Evolutionary conservation across 2,888 invertebrate genomes (phyloP), one percentile per base, ranked within the genome.

Genomic region (Osedax fenrisi): DNA sequence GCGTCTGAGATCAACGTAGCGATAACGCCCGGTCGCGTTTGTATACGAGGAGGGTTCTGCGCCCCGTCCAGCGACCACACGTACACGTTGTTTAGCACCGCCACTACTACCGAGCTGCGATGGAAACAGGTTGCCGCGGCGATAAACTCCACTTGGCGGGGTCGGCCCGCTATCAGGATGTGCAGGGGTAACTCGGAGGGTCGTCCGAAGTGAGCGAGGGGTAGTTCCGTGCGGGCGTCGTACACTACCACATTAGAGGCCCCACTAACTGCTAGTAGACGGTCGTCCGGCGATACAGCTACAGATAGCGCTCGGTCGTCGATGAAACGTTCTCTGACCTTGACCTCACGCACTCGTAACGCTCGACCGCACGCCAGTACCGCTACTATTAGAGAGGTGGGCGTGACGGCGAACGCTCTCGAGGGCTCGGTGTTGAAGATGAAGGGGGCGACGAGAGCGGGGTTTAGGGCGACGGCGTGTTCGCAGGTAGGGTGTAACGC

Each of bases 21-120:
- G 66, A 84, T 80, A 23, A 83, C 79, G 2, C 84, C 84, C 17
- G 83, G 81, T 1, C 83, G 83, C 3, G 83, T 81, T 75, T 82
- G 81, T 2, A 83, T 79, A 10, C 79, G 80, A 3, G 81, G 79
- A 2, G 82, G 26, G 67, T 75, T 61, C 10, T 22, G 26, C 23
- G 68, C 76, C 27, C 77, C 26, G 26, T 68, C 73, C 10, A 83
- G 76, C 25, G 81, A 78, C 83, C 83, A 84, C 21, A 84, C 76
- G 74, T 82, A 83, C 25, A 84, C 79, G 74, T 82, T 82, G 78
- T 84, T 83, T n/a, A 84, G 79, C 21, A 82, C 79, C 2, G 78
- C 82, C 21, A 83, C 79, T 23, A 84, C 80, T 77, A 69, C 41
- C 10, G 41, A 41, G 5, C 10, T 10, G n/a, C n/a, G n/a, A n/a